Percentiles rank a stretch among this genome's conserved stretches.
phyloP scores from a whole-genome alignment of 2,888 invertebrate genomes.

The Drosophila nr. medialis region DNA sequence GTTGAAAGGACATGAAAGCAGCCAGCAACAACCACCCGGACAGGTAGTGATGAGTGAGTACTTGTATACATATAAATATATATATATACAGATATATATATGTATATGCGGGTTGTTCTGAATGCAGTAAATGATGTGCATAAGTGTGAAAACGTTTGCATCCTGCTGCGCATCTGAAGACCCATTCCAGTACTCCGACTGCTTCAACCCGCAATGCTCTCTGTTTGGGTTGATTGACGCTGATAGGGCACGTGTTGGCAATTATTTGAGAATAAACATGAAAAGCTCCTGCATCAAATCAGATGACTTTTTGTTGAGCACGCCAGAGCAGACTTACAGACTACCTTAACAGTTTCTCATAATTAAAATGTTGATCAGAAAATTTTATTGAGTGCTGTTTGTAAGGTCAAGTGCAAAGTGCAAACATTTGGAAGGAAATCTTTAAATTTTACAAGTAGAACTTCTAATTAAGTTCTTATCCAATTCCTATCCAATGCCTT shows the following conservation, averaged over 20 bases:
- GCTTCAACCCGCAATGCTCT: background rate
- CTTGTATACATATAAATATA: background rate
- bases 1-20: conserved; percentile 13
- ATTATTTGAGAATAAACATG: conserved; percentile 79
- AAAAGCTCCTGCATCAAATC: conserved; percentile 56
- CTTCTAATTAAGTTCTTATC: background rate
- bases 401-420: background rate
- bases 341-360: conserved; percentile 11
- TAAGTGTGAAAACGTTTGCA: conserved; percentile 71
- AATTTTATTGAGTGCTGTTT: conserved; percentile 7
- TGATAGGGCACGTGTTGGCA: conserved; percentile 83
- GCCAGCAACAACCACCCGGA: conserved; percentile 28
- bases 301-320: conserved; percentile 55
- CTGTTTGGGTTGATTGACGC: conserved; percentile 75
- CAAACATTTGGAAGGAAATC: background rate
- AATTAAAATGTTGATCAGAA: conserved; percentile 16
- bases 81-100: background rate
- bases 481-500: background rate
- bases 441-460: background rate
- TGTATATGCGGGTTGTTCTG: conserved; percentile 68
- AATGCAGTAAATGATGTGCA: conserved; percentile 68
- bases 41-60: conserved; percentile 19
- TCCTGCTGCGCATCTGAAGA: conserved; percentile 31
- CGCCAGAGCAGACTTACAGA: conserved; percentile 5
- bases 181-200: conserved; percentile 1